A percentile compares a stretch with the other conserved stretches of the same genome.
Conservation (phyloP, 2,113 vertebrate species). For the Cephalopholis sonnerati region DNA sequence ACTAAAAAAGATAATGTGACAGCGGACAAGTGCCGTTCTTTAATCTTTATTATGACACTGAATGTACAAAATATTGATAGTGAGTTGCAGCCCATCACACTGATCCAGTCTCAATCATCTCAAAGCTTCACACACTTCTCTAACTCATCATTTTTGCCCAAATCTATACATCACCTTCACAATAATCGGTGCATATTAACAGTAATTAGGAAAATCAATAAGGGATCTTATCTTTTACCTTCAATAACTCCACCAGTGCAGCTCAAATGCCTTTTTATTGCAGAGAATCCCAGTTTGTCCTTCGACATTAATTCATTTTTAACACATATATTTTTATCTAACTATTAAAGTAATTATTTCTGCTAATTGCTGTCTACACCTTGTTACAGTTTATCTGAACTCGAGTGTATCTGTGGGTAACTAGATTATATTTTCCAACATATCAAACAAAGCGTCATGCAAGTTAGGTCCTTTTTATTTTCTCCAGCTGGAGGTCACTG, state of each 20-base stretch:
- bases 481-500: constrained; percentile 22
- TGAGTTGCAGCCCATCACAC: background rate
- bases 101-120: constrained; percentile 1
- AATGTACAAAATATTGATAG: constrained; percentile 11
- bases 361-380: background rate
- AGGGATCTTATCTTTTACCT: background rate
- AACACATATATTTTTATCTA: constrained; percentile 1
- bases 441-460: background rate
- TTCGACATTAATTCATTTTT: background rate
- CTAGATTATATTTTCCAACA: background rate
- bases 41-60: constrained; percentile 19
- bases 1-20: constrained; percentile 34
- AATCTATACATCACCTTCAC: background rate
- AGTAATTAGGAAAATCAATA: background rate
- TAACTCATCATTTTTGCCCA: background rate
- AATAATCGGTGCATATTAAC: background rate
- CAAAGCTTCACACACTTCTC: constrained; percentile 1
- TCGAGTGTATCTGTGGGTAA: no score
- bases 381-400: background rate
- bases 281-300: background rate
- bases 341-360: background rate
- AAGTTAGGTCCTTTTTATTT: background rate
- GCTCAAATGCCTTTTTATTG: background rate
- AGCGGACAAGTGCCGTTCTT: constrained; percentile 9
- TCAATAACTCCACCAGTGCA: no score